Conservation (phyloP, 2,113 vertebrate genomes). For the Carassius carassius region DNA sequence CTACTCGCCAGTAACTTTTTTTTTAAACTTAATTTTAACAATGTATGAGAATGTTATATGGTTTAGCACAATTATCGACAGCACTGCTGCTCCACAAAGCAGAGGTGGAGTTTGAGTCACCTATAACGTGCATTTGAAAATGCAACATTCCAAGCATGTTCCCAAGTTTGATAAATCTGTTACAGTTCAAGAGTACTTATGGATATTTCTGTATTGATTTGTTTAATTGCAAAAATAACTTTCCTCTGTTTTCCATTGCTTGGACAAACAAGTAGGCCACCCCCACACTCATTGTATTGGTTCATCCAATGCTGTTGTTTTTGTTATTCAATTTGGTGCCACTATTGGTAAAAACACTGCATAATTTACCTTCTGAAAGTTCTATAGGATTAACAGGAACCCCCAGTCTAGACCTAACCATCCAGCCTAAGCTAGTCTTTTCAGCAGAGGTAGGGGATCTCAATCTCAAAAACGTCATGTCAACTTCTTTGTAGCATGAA, state of each 20-base stretch:
- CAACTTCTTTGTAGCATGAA: conserved; percentile 54
- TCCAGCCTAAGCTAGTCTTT: not conserved
- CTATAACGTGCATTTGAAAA: too few relatives aligned
- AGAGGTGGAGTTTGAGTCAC: too few relatives aligned
- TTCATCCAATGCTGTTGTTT: not conserved
- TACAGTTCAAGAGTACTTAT: too few relatives aligned
- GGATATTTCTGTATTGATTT: too few relatives aligned
- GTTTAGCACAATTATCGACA: too few relatives aligned
- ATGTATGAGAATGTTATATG: too few relatives aligned
- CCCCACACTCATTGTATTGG: not conserved
- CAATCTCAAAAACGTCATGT: conserved; percentile 50
- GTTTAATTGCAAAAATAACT: too few relatives aligned
- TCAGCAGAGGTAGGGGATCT: not conserved
- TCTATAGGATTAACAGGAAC: not conserved
- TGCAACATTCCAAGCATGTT: too few relatives aligned
- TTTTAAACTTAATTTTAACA: too few relatives aligned
- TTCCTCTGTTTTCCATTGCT: not conserved
- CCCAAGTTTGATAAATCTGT: too few relatives aligned
- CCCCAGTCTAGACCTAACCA: not conserved
- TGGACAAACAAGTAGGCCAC: not conserved
- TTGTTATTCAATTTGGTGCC: too few relatives aligned
- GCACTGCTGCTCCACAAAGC: not conserved
- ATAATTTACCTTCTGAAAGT: not conserved
- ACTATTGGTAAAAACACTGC: not conserved
- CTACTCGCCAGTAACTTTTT: too few relatives aligned